A percentile compares a stretch with the other conserved stretches of the same genome.
Evolutionary conservation across 2,888 invertebrate genomes (phyloP).

Genomic region (Abrostola triplasia): DNA sequence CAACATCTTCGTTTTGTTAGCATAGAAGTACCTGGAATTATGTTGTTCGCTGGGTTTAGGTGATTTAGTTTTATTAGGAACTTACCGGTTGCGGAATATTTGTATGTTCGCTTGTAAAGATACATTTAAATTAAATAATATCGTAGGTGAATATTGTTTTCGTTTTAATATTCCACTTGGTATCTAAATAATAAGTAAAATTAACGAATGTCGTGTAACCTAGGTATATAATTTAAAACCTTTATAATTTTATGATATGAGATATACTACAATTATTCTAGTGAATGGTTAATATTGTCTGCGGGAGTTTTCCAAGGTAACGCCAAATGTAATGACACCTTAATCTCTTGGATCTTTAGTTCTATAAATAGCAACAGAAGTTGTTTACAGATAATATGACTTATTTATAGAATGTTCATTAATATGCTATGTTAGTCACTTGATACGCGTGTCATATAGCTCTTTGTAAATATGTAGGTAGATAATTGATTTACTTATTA

Average conservation of each 20-base stretch:
- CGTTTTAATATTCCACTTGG: no score
- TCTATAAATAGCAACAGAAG: conserved; percentile 5
- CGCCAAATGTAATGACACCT: not conserved
- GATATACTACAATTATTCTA: not conserved
- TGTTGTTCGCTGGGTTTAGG: not conserved
- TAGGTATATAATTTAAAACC: no score
- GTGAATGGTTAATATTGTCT: not conserved
- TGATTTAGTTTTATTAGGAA: not conserved
- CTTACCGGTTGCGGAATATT: not conserved
- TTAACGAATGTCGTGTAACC: no score
- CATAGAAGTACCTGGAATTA: not conserved
- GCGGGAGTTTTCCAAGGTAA: not conserved
- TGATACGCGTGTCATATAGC: not conserved
- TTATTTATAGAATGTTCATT: not conserved
- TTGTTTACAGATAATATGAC: not conserved
- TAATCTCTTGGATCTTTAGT: not conserved
- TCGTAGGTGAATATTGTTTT: no score
- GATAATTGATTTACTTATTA: no score
- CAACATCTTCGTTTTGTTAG: not conserved
- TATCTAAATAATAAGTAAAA: no score
- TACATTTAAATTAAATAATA: no score
- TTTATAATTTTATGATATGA: no score
- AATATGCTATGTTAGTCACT: conserved; percentile 2
- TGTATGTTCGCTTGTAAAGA: not conserved
- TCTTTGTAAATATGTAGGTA: not conserved